phyloP scores from a whole-genome alignment of 2,113 vertebrate species.

The Pontoporia blainvillei region DNA sequence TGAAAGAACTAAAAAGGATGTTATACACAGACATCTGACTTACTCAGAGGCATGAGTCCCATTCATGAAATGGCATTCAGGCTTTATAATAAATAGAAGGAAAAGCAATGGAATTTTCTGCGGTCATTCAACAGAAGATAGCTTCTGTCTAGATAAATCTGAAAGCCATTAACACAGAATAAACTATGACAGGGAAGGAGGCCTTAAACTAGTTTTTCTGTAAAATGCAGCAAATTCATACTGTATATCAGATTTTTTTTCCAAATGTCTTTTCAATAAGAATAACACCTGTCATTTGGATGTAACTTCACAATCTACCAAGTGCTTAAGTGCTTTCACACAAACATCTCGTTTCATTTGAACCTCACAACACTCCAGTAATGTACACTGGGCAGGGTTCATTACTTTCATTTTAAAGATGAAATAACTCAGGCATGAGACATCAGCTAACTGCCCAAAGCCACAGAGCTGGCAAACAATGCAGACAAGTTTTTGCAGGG shows the following conservation, averaged over 20 bases:
- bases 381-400: not conserved
- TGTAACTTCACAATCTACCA: not conserved
- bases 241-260: not conserved
- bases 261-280: conserved; percentile 16
- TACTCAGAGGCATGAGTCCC: not conserved
- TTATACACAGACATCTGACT: not conserved
- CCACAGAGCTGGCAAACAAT: not conserved
- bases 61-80: not conserved
- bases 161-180: not conserved
- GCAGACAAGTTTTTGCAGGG: not conserved
- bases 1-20: not conserved
- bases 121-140: not conserved
- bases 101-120: conserved; percentile 21
- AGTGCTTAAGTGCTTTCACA: not conserved
- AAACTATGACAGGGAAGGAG: not conserved
- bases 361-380: not conserved
- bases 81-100: not conserved
- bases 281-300: not conserved
- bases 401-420: conserved; percentile 42
- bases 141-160: not conserved
- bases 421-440: conserved; percentile 24
- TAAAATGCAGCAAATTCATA: not conserved
- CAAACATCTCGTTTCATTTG: not conserved
- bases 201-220: not conserved
- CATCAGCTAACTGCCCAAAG: not conserved